These are phyloP conservation scores for Ia io DNA, from an alignment of 2,113 vertebrate genomes.

Conservation along the genomic window DNA sequence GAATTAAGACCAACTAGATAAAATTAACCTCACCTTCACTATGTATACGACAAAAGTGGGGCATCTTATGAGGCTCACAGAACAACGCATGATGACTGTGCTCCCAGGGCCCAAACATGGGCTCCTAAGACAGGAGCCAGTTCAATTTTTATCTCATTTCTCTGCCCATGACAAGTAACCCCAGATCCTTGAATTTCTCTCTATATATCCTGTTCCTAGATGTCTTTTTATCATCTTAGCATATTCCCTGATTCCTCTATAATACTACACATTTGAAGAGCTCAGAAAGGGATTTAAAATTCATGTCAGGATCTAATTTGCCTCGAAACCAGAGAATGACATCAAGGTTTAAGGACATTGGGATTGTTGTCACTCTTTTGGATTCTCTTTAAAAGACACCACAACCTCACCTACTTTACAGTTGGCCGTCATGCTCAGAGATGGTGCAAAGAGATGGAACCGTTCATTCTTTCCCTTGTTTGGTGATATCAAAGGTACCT, in stretches of 20 bases:
- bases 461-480: rapidly evolving
- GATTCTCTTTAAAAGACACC: neutral
- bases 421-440: rapidly evolving
- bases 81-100: rapidly evolving
- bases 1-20: neutral
- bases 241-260: neutral
- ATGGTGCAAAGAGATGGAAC: rapidly evolving
- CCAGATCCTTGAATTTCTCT: neutral
- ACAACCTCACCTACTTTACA: neutral
- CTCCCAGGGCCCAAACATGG: rapidly evolving
- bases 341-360: neutral
- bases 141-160: neutral
- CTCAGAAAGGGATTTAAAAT: neutral
- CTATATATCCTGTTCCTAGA: neutral
- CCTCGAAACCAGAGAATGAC: neutral
- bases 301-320: too few species aligned
- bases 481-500: neutral
- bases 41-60: neutral
- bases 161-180: neutral
- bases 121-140: too few species aligned
- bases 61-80: neutral
- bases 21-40: neutral
- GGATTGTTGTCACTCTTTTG: rapidly evolving
- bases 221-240: neutral
- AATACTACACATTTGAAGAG: neutral